Conservation (phyloP, 1,140 invertebrate genomes). For the Euschistus heros region DNA sequence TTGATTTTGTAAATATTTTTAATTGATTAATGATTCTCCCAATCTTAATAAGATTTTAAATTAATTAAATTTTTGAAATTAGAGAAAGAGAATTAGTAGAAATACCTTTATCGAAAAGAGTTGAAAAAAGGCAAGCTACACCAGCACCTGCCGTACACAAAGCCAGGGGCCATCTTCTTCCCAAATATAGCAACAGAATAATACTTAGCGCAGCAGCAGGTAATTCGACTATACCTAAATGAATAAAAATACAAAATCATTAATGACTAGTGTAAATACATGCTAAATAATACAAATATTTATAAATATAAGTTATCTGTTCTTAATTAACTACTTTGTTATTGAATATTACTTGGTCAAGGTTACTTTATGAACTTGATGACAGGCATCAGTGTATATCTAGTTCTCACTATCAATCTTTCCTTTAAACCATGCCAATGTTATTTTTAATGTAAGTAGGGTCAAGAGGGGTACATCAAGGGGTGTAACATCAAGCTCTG, state of each 20-base stretch:
- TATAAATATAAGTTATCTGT: not conserved
- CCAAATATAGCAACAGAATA: conserved; percentile 53
- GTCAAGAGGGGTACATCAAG: too few relatives aligned
- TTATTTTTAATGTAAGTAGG: too few relatives aligned
- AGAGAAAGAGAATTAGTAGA: too few relatives aligned
- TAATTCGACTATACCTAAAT: conserved; percentile 50
- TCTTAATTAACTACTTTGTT: conserved; percentile 37
- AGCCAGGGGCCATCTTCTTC: conserved; percentile 53
- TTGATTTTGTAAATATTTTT: too few relatives aligned
- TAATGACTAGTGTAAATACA: not conserved
- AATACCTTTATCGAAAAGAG: conserved; percentile 28
- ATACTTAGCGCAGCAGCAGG: conserved; percentile 60
- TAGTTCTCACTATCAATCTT: too few relatives aligned
- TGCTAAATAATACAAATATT: not conserved
- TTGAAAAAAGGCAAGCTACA: conserved; percentile 48
- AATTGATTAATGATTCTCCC: not conserved
- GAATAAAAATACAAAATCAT: too few relatives aligned
- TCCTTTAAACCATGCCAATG: too few relatives aligned
- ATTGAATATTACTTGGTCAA: too few relatives aligned
- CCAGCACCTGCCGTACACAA: conserved; percentile 51
- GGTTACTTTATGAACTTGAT: too few relatives aligned
- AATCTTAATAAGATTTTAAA: not conserved
- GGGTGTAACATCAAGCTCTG: too few relatives aligned
- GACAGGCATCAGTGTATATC: too few relatives aligned
- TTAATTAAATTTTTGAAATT: not conserved